These are phyloP conservation scores for Bombycilla garrulus DNA, from an alignment of 2,113 vertebrate species.

Conservation along the genomic window DNA sequence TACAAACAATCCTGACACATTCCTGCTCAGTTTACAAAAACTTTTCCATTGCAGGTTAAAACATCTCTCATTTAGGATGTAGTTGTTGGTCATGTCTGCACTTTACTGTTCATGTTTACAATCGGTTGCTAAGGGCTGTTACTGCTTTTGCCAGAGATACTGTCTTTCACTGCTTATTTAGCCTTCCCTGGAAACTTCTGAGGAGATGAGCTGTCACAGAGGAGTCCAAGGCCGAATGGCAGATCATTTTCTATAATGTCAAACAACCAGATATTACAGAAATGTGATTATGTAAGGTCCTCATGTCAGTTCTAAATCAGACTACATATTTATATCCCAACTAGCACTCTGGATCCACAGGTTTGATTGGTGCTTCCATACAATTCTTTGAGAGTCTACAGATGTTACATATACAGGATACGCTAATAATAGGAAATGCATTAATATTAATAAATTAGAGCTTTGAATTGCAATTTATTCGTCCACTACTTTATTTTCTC, in stretches of 20 bases:
- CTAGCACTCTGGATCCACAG: not conserved
- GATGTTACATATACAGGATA: not conserved
- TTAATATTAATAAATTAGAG: not conserved
- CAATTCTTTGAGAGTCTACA: not conserved
- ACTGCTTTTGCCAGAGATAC: not conserved
- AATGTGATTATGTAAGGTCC: not conserved
- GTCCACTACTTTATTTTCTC: not conserved
- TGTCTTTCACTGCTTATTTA: not conserved
- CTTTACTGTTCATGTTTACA: constrained; percentile 30
- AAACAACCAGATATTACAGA: constrained; percentile 12
- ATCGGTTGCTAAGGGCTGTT: constrained; percentile 15
- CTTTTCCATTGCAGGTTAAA: not conserved
- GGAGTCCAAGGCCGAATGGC: not conserved
- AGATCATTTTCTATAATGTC: constrained; percentile 14
- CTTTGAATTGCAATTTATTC: not conserved
- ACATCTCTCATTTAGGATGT: not conserved
- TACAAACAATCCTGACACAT: not conserved
- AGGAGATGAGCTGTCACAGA: not conserved
- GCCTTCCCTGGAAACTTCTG: constrained; percentile 8
- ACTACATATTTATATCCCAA: not conserved
- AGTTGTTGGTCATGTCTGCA: not conserved
- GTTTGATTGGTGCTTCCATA: not conserved
- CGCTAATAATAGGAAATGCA: not conserved
- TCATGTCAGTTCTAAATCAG: not conserved
- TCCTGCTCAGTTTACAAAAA: not conserved